Percentiles rank a stretch among this genome's conserved stretches.
phyloP scores from a whole-genome alignment of 2,797 vertebrate species.

The Kryptolebias ocellatus region DNA sequence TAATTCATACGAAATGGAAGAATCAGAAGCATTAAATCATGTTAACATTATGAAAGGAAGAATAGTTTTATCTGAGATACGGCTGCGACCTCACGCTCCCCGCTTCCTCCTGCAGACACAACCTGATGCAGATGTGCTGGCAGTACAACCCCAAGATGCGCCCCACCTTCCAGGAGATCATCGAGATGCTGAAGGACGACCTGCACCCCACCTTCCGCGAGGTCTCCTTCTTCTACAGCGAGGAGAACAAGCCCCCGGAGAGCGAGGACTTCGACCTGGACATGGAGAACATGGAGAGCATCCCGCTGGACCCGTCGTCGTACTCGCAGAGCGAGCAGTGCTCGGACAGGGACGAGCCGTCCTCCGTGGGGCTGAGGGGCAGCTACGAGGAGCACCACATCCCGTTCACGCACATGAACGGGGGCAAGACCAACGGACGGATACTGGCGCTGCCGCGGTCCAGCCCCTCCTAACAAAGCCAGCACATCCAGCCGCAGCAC shows the following conservation, averaged over 20 bases:
- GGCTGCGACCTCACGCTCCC: background rate
- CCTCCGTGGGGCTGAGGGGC: constrained; percentile 86
- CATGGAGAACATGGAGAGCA: constrained; percentile 98
- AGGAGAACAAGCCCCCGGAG: constrained; percentile 95
- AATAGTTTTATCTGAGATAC: background rate
- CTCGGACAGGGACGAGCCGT: constrained; percentile 83
- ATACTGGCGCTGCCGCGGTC: constrained; percentile 90
- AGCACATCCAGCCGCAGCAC: constrained; percentile 27
- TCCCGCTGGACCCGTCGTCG: constrained; percentile 92
- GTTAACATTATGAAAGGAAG: too few relatives aligned
- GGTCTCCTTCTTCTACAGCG: constrained; percentile 95
- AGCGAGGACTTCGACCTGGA: constrained; percentile 94
- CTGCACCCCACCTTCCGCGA: constrained; percentile 92
- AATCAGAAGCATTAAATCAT: too few relatives aligned
- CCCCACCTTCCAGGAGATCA: constrained; percentile 92
- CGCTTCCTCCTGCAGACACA: constrained; percentile 78
- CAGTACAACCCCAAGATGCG: constrained; percentile 98
- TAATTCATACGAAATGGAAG: too few relatives aligned
- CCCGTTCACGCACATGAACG: constrained; percentile 97
- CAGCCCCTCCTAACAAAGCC: constrained; percentile 89
- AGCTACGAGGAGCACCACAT: constrained; percentile 93
- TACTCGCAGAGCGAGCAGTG: constrained; percentile 89
- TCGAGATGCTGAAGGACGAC: constrained; percentile 93
- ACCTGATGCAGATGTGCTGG: constrained; percentile 97
- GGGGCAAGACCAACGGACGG: constrained; percentile 94